These are phyloP conservation scores for Uropetala carovei DNA, from an alignment of 2,888 invertebrate genomes.

Conservation along the genomic window DNA sequence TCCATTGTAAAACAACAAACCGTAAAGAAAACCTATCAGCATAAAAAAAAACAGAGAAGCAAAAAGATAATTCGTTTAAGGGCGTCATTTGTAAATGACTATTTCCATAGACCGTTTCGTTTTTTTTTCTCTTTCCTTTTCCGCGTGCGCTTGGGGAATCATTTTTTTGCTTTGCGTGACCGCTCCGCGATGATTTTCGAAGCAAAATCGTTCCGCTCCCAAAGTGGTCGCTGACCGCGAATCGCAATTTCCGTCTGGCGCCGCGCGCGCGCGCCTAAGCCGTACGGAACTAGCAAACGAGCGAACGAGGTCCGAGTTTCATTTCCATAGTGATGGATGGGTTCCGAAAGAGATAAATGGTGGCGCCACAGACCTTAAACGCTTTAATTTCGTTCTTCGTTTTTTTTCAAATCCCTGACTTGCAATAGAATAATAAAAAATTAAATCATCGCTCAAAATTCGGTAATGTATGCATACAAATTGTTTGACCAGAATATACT, in stretches of 20 bases:
- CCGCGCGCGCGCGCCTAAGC: background rate
- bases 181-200: background rate
- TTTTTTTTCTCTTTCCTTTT: background rate
- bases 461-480: too few relatives aligned
- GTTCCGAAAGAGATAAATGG: background rate
- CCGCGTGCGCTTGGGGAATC: background rate
- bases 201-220: background rate
- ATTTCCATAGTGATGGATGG: constrained; percentile 1
- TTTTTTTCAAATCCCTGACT: too few relatives aligned
- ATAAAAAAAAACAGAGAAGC: too few relatives aligned
- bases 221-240: background rate
- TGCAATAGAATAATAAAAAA: too few relatives aligned
- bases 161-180: background rate
- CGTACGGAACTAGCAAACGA: background rate
- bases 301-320: background rate
- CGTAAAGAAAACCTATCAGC: too few relatives aligned
- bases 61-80: background rate
- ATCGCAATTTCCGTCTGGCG: background rate
- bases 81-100: background rate
- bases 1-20: too few relatives aligned
- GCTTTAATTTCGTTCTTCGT: too few relatives aligned
- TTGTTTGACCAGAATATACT: too few relatives aligned
- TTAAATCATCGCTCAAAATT: too few relatives aligned
- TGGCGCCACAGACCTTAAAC: background rate
- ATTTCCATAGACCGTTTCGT: background rate